These are phyloP conservation scores for Ambastaia sidthimunki DNA, from an alignment of 2,797 vertebrate species.

Conservation along the genomic window DNA sequence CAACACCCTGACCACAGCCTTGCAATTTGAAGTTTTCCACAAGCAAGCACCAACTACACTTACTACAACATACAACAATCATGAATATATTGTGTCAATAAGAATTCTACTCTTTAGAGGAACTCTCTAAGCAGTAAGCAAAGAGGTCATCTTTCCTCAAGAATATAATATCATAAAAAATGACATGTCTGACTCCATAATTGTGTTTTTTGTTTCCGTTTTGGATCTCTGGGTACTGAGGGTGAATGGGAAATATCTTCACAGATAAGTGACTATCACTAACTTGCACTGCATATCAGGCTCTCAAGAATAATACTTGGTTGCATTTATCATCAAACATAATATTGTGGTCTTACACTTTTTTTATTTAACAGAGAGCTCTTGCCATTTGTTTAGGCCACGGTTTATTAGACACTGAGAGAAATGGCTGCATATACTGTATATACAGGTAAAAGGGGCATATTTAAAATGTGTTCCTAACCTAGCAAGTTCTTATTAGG, in stretches of 20 bases:
- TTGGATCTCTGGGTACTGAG: constrained; percentile 10
- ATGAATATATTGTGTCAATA: not conserved
- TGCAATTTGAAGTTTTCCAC: not conserved
- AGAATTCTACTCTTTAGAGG: not conserved
- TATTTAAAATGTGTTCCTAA: too few species aligned
- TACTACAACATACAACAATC: not conserved
- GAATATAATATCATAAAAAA: constrained; percentile 11
- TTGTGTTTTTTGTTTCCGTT: constrained; percentile 2
- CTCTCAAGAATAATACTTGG: not conserved
- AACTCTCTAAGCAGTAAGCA: constrained; percentile 5
- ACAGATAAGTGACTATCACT: not conserved
- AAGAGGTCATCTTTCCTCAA: not conserved
- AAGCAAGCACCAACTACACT: not conserved
- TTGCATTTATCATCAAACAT: constrained; percentile 10
- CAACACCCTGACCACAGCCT: not conserved
- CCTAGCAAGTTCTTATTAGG: too few species aligned
- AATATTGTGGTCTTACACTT: not conserved
- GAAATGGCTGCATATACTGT: constrained; percentile 5
- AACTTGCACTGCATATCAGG: constrained; percentile 16
- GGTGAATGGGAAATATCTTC: not conserved
- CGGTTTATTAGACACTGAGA: constrained; percentile 25
- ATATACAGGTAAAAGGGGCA: not conserved
- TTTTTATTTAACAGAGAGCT: constrained; percentile 10
- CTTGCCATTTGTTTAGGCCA: constrained; percentile 6
- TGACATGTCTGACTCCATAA: not conserved